Conservation (phyloP, 2,113 vertebrate genomes). For the Falco punctatus region DNA sequence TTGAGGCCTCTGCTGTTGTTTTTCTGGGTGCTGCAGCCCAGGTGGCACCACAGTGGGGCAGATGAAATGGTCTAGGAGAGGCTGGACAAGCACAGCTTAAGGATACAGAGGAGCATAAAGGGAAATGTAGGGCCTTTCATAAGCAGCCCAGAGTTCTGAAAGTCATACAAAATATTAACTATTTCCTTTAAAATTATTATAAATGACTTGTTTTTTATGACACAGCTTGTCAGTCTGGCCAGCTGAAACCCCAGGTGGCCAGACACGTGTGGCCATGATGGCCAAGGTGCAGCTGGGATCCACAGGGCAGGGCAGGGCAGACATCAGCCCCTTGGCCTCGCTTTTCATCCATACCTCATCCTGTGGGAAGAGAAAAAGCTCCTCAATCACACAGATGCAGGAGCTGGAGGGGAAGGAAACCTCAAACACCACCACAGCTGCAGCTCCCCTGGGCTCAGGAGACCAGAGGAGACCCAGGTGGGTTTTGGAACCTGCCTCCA, state of each 20-base stretch:
- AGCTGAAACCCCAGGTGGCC: neutral
- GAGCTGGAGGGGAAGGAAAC: neutral
- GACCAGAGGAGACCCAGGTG: neutral
- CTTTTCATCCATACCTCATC: neutral
- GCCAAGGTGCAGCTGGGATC: neutral
- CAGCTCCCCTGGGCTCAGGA: neutral
- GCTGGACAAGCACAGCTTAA: neutral
- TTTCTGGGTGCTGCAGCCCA: neutral
- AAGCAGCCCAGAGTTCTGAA: neutral
- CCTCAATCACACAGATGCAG: neutral
- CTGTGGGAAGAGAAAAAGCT: neutral
- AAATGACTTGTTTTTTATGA: neutral
- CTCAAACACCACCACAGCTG: neutral
- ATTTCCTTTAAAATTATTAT: neutral
- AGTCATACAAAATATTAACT: neutral
- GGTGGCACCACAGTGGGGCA: neutral
- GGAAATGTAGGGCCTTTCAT: neutral
- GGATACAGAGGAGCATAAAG: neutral
- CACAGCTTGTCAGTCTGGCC: neutral
- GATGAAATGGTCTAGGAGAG: rapidly evolving
- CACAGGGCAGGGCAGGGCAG: neutral
- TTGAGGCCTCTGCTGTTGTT: neutral
- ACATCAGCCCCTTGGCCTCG: neutral
- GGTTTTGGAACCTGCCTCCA: neutral
- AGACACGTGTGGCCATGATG: rapidly evolving